Conservation (phyloP, 1,140 invertebrate genomes). For the Hydropsyche tenuis region DNA sequence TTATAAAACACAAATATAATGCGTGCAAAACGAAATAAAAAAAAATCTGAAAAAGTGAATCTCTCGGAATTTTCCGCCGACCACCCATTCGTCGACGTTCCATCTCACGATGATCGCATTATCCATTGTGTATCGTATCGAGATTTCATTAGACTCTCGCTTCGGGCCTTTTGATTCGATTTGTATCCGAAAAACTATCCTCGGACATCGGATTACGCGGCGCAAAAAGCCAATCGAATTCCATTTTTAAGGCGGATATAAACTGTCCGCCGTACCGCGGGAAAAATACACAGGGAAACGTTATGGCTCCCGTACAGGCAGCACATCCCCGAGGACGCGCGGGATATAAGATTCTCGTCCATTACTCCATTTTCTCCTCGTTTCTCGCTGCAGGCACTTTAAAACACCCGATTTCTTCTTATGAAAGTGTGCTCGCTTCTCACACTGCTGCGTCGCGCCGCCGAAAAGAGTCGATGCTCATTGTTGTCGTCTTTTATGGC, state of each 20-base stretch:
- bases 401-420: slow-evolving; percentile 20
- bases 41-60: no score
- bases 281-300: slow-evolving; percentile 11
- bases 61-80: no score
- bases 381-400: slow-evolving; percentile 36
- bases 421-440: slow-evolving; percentile 5
- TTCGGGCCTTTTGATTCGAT: background rate
- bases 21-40: no score
- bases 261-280: slow-evolving; percentile 19
- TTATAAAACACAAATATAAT: background rate
- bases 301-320: no score
- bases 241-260: slow-evolving; percentile 44
- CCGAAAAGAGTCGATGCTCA: no score
- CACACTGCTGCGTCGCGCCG: no score
- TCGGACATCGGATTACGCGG: slow-evolving; percentile 29
- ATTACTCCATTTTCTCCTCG: slow-evolving; percentile 42
- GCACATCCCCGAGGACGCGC: background rate
- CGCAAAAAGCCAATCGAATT: slow-evolving; percentile 39
- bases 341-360: slow-evolving; percentile 45
- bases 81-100: no score
- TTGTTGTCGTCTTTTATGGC: slow-evolving; percentile 3
- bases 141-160: slow-evolving; percentile 27
- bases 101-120: background rate
- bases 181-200: slow-evolving; percentile 25
- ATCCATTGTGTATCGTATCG: background rate